Base-by-base conservation (phyloP, 2,113 vertebrate genomes). In the Oxyruncus cristatus region DNA sequence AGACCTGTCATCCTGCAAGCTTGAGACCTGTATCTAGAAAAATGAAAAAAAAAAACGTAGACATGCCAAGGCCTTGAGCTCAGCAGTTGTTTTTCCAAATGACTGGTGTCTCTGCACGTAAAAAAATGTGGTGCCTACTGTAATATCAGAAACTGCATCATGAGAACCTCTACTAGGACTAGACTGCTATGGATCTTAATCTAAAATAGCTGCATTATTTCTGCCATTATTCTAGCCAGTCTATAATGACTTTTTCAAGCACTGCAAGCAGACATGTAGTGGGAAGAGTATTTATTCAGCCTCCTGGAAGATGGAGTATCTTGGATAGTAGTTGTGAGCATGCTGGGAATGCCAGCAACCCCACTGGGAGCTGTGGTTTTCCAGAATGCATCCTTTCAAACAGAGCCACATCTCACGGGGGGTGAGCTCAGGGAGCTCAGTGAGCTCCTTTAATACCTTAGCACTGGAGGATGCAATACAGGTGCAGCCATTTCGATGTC, bases 331-430 rank as follows among this genome's bases (percentile, higher is more conserved):
- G 18, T 2, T 74, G 42, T 32, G 78, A 75, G 30, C 28, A 9
- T 0, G 3, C 9, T 2, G 7, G 56, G 42, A 78, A 35, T 55
- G 33, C 30, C 78, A 82, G 39, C 47, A 74, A 11, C 41, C 37
- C 53, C 3, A 1, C 42, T 11, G 44, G 27, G n/a, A 46, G 65
- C 39, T 75, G 42, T 37, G 65, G 4, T 62, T 78, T 90, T 22
- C 61, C 9, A 32, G n/a, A 71, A 55, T 1, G 0, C 23, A 7
- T 59, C 28, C 35, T 63, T 79, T 58, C 61, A 61, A 61, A 35
- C 15, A 88, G 33, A 80, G 28, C 50, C 3, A 1, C 9, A 16
- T 47, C 89, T 58, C 14, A 4, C 5, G 0, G 0, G 14, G 9
- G 28, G 13, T 41, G 42, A 90, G 17, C 61, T 56, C n/a, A 11